These are phyloP conservation scores for Catocala fraxini DNA, from an alignment of 2,888 invertebrate species.

Conservation along the genomic window DNA sequence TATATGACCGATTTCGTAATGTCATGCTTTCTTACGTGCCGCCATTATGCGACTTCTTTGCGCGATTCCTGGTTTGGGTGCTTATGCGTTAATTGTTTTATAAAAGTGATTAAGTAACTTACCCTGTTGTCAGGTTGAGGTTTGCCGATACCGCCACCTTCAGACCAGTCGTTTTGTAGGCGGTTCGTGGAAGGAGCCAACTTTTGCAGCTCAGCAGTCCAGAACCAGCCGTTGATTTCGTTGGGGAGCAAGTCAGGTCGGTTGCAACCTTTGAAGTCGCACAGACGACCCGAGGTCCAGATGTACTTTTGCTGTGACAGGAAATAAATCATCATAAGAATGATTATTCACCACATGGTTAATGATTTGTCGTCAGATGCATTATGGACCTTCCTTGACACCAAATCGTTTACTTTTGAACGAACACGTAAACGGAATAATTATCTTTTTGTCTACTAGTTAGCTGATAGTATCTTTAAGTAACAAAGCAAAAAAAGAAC, in stretches of 20 bases:
- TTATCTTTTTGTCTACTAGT: conserved; percentile 29
- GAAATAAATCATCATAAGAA: conserved; percentile 23
- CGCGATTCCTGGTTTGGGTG: conserved; percentile 42
- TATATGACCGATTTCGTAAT: conserved; percentile 70
- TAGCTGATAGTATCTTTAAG: conserved; percentile 25
- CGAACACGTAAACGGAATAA: conserved; percentile 33
- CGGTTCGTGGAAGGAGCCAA: conserved; percentile 94
- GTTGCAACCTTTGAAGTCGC: conserved; percentile 96
- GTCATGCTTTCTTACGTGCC: conserved; percentile 56
- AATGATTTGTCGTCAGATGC: conserved; percentile 19
- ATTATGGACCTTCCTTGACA: conserved; percentile 42
- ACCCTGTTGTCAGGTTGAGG: conserved; percentile 96
- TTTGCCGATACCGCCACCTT: conserved; percentile 94
- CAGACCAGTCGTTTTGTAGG: conserved; percentile 95
- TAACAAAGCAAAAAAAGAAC: conserved; percentile 49
- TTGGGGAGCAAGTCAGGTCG: conserved; percentile 94
- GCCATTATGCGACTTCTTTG: conserved; percentile 50
- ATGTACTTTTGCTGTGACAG: conserved; percentile 92
- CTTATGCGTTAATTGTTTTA: conserved; percentile 3
- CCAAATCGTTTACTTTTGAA: conserved; percentile 29
- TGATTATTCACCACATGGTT: conserved; percentile 12
- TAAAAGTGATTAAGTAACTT: conserved; percentile 40
- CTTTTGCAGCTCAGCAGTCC: conserved; percentile 95
- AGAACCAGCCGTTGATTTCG: conserved; percentile 96
- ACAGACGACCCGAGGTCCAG: conserved; percentile 96